phyloP scores from a whole-genome alignment of 2,113 vertebrate species.

The Poeciliopsis prolifica region DNA sequence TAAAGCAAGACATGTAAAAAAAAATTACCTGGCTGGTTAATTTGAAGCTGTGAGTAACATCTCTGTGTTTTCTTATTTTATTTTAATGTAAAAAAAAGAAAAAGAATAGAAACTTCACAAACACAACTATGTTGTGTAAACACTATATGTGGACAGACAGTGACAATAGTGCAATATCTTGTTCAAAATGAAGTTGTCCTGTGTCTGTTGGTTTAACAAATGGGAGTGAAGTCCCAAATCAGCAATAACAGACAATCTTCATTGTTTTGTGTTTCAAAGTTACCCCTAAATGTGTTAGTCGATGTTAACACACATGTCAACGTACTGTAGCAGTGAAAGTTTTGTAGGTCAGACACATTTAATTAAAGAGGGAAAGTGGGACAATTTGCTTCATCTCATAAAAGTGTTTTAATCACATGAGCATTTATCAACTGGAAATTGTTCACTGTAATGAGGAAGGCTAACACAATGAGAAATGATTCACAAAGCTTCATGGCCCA shows the following conservation, averaged over 20 bases:
- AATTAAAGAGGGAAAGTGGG: constrained; percentile 49
- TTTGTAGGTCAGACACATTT: constrained; percentile 39
- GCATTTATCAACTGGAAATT: constrained; percentile 13
- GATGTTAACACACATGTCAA: constrained; percentile 55
- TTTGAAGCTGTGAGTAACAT: constrained; percentile 28
- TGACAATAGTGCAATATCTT: constrained; percentile 83
- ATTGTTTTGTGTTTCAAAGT: constrained; percentile 71
- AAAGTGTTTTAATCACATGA: constrained; percentile 7
- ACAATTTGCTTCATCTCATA: constrained; percentile 52
- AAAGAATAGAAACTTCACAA: constrained; percentile 43
- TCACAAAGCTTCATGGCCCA: neutral
- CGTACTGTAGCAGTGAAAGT: constrained; percentile 44
- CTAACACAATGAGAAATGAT: too few relatives aligned
- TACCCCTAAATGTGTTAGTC: constrained; percentile 62
- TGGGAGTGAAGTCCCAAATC: constrained; percentile 69
- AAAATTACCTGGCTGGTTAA: constrained; percentile 9
- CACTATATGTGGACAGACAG: constrained; percentile 79
- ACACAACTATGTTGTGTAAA: constrained; percentile 71
- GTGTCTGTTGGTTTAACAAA: constrained; percentile 76
- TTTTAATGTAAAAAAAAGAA: constrained; percentile 27
- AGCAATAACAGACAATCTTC: constrained; percentile 84
- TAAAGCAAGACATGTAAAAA: constrained; percentile 12
- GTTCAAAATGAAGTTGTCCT: constrained; percentile 76
- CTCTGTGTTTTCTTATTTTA: constrained; percentile 43
- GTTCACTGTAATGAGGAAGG: neutral